Evolutionary conservation across 2,113 vertebrate genomes (phyloP), one percentile per base, ranked within the genome.

Genomic region (Martes martes): DNA sequence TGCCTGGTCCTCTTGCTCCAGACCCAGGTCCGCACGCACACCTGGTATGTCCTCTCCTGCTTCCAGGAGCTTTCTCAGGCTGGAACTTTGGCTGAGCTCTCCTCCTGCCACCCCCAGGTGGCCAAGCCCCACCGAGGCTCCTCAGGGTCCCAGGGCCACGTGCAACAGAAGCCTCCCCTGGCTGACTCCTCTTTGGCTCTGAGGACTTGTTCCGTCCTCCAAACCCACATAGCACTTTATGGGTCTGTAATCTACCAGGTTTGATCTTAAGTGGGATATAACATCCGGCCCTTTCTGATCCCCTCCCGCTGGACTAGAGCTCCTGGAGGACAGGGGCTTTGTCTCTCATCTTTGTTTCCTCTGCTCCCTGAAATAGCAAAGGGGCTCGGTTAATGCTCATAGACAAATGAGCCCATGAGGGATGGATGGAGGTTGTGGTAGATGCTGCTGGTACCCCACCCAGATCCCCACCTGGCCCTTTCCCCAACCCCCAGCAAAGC

Each of bases 291-390:
- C 42, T 55, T 83, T 61, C 90, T 10, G 21, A 28, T 13, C 61
- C 73, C 23, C 50, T 21, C 15, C 50, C 6, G 0, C 14, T 2
- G 52, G 42, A 23, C 57, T 9, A 23, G 42, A 52, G n/a, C 50
- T 76, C 39, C 24, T 0, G 0, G n/a, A 71, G 21, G 52, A 31
- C 0, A 0, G 31, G 71, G 73, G 33, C 59, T 11, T 0, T 0
- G 0, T 74, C 45, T n/a, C 7, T 36, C 86, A 9, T 36, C 74
- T 61, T 59, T 11, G 21, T 36, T 65, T 85, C 94, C 42, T 79
- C 36, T 26, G 39, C 8, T 65, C 23, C 13, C 83, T 11, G 13
- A 36, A 24, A 4, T 18, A 36, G 28, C 11, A 61, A 6, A 21
- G 3, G 3, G 4, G 2, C 0, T 36, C 42, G 11, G 0, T 73